Conservation (phyloP, 1,140 invertebrate species). For the Condylostylus longicornis region DNA sequence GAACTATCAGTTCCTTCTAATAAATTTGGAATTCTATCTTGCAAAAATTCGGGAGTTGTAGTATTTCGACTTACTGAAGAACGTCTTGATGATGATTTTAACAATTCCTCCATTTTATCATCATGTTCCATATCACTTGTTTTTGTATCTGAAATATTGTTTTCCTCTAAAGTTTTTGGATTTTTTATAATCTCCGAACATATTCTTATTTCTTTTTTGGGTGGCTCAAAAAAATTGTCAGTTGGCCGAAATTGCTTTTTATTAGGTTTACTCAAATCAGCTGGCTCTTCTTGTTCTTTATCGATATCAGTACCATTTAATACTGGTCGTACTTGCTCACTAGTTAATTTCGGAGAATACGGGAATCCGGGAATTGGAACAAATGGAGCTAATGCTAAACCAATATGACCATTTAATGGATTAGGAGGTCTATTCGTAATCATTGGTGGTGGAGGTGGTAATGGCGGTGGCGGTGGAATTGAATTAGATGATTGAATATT, state of each 20-base stretch:
- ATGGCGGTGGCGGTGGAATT: conserved; percentile 9
- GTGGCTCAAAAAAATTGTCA: background rate
- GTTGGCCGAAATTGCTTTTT: background rate
- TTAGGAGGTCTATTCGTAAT: conserved; percentile 1
- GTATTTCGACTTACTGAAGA: conserved; percentile 18
- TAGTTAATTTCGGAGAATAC: background rate
- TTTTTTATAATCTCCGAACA: too few relatives aligned
- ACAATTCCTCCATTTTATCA: conserved; percentile 12
- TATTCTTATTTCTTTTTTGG: background rate
- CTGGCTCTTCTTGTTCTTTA: background rate
- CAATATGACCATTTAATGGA: too few relatives aligned
- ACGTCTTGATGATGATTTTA: conserved; percentile 20
- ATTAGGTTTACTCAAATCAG: background rate
- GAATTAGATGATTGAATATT: conserved; percentile 15
- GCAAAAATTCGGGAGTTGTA: conserved; percentile 4
- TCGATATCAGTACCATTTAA: too few relatives aligned
- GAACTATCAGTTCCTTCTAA: conserved; percentile 57
- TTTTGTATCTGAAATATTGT: too few relatives aligned
- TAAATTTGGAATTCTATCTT: conserved; percentile 4
- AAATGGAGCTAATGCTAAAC: background rate
- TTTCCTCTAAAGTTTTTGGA: too few relatives aligned
- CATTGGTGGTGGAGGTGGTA: conserved; percentile 3
- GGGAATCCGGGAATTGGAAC: background rate
- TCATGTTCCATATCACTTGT: too few relatives aligned
- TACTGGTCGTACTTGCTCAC: too few relatives aligned